These are phyloP conservation scores for Malthinus flaveolus DNA, from an alignment of 2,888 invertebrate genomes.

Conservation along the genomic window DNA sequence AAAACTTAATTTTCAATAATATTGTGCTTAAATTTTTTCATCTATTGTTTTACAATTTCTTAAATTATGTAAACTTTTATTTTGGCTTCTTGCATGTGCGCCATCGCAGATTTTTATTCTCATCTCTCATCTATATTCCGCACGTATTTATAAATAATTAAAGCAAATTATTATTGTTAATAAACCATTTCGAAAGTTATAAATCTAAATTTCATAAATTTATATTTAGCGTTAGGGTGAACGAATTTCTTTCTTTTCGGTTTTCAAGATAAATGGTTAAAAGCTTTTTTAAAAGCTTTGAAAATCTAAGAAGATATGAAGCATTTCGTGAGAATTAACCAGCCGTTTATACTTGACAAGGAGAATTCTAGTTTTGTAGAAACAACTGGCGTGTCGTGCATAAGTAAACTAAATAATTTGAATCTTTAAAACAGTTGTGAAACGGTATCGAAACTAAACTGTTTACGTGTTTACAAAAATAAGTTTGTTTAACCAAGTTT, in stretches of 20 bases:
- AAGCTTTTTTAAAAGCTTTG: conserved; percentile 19
- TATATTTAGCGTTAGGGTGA: conserved; percentile 25
- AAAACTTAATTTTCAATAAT: background rate
- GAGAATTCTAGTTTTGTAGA: conserved; percentile 13
- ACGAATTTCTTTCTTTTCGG: conserved; percentile 16
- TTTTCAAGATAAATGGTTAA: conserved; percentile 20
- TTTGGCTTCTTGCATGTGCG: no score
- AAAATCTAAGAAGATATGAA: conserved; percentile 24
- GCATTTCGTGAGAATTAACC: conserved; percentile 24
- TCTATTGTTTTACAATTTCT: no score
- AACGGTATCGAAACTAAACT: no score
- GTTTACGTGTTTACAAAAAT: no score
- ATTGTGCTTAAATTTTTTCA: no score
- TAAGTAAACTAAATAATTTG: conserved; percentile 25
- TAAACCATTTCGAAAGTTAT: no score
- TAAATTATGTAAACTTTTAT: no score
- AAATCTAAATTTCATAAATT: conserved; percentile 5
- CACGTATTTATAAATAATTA: no score
- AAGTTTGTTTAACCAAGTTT: no score
- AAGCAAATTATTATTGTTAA: no score
- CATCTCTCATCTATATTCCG: no score
- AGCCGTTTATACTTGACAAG: conserved; percentile 14
- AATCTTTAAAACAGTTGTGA: background rate
- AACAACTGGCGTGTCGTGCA: conserved; percentile 19
- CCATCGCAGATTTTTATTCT: no score